Conservation (phyloP, 2,113 vertebrate species). For the Rana temporaria region DNA sequence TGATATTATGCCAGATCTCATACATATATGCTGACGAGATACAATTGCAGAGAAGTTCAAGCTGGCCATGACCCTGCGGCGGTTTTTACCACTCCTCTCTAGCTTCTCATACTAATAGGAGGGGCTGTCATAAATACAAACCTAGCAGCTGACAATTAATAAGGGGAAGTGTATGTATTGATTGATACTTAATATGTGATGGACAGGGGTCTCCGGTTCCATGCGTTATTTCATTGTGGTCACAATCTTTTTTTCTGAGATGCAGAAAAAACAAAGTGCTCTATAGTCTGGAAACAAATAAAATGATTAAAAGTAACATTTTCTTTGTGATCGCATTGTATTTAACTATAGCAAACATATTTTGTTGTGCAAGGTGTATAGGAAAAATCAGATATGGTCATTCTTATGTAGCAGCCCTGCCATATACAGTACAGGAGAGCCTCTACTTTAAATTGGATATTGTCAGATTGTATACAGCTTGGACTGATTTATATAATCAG, state of each 20-base stretch:
- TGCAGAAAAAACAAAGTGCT: neutral
- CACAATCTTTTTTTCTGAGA: neutral
- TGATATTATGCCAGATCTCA: slow-evolving; percentile 64
- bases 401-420: too few relatives aligned
- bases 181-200: slow-evolving; percentile 53
- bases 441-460: too few relatives aligned
- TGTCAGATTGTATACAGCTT: too few relatives aligned
- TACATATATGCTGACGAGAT: slow-evolving; percentile 63
- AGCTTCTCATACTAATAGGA: slow-evolving; percentile 53
- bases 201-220: slow-evolving; percentile 11
- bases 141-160: slow-evolving; percentile 52
- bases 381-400: too few relatives aligned
- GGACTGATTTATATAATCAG: too few relatives aligned
- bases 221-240: neutral
- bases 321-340: too few relatives aligned
- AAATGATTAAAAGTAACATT: too few relatives aligned
- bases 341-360: too few relatives aligned
- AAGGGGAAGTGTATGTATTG: slow-evolving; percentile 55
- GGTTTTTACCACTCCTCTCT: slow-evolving; percentile 48
- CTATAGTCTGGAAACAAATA: too few relatives aligned
- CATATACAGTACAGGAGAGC: too few relatives aligned
- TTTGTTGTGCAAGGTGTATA: too few relatives aligned
- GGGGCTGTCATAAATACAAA: slow-evolving; percentile 50
- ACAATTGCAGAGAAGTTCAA: slow-evolving; percentile 59
- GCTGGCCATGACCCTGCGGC: slow-evolving; percentile 45